Evolutionary conservation across 2,113 vertebrate species (phyloP), one percentile per base, ranked within the genome.

Genomic region (Anser brachyrhynchus): DNA sequence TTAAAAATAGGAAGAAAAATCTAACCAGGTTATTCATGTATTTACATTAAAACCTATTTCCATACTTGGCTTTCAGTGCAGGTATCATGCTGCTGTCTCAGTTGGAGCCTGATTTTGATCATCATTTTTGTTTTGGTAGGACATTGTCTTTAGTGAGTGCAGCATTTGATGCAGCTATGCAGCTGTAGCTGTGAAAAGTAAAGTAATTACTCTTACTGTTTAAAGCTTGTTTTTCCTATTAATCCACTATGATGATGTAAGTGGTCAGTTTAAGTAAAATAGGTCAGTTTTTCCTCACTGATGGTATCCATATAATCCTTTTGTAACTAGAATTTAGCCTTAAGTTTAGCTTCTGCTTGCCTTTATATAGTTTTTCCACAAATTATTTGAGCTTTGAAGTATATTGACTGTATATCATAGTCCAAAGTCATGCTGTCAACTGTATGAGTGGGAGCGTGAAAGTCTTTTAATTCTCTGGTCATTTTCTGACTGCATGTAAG

Each of bases 131-230:
- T 91, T 81, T 72, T 28, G 46, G 61, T 84, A 95, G 89, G 80
- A 89, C 80, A 54, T 78, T 84, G 65, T 65, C 79, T 93, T 92
- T 84, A 95, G 71, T 87, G 84, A 95, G 78, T 89, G 81, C 58
- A 93, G 55, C 58, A 84, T 90, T 75, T 89, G 84, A 55, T 87
- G 59, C 90, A 22, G 46, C 46, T 49, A 49, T 49, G 46, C 46
- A 21, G 46, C 46, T 49, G 46, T 49, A 49, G 46, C 20, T 49
- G 16, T 3, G 0, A 77, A 66, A 91, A 89, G 15, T 78, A 92
- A 91, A 94, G 65, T 87, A 82, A 90, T 94, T 89, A 66, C 65
- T 92, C 57, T 70, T 90, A 62, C 3, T 90, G 75, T 90, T 85
- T 91, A 80, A 79, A 93, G 55, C 33, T 94, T 93, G 25, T 86